Conservation (phyloP, 2,888 invertebrate species). For the Eristalinus sepulchralis region DNA sequence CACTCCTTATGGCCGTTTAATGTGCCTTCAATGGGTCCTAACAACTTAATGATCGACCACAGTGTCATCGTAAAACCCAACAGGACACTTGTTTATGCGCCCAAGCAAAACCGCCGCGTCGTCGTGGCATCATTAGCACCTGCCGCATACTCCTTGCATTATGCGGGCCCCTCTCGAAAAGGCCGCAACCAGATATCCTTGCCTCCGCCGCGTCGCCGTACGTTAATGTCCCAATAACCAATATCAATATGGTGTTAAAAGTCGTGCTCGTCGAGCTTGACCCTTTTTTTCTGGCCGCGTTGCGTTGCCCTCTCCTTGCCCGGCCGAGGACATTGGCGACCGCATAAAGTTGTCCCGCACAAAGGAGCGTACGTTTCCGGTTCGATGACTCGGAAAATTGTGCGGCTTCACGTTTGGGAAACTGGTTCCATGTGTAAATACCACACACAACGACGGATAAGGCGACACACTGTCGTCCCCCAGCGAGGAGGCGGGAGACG, state of each 20-base stretch:
- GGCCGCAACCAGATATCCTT: conserved; percentile 55
- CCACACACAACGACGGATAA: conserved; percentile 30
- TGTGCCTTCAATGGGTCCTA: neutral
- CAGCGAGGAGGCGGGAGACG: neutral
- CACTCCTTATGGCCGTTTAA: neutral
- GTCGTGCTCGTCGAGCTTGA: conserved; percentile 55
- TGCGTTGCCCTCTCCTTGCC: neutral
- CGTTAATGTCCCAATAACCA: conserved; percentile 65
- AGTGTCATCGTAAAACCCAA: conserved; percentile 24
- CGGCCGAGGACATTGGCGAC: conserved; percentile 45
- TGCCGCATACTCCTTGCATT: conserved; percentile 9
- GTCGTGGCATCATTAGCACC: conserved; percentile 41
- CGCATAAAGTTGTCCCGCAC: conserved; percentile 53
- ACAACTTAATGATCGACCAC: neutral
- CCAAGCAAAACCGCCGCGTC: conserved; percentile 1
- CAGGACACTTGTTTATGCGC: conserved; percentile 18
- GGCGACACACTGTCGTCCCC: neutral
- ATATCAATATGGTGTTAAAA: conserved; percentile 70
- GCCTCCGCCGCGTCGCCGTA: conserved; percentile 41
- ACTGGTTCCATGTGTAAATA: conserved; percentile 62
- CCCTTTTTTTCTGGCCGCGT: conserved; percentile 13
- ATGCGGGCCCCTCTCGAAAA: conserved; percentile 29
- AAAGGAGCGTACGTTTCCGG: conserved; percentile 63
- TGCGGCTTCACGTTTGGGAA: conserved; percentile 44
- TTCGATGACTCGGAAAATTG: conserved; percentile 70